phyloP scores from a whole-genome alignment of 1,140 invertebrate genomes.

The Pectinophora gossypiella region DNA sequence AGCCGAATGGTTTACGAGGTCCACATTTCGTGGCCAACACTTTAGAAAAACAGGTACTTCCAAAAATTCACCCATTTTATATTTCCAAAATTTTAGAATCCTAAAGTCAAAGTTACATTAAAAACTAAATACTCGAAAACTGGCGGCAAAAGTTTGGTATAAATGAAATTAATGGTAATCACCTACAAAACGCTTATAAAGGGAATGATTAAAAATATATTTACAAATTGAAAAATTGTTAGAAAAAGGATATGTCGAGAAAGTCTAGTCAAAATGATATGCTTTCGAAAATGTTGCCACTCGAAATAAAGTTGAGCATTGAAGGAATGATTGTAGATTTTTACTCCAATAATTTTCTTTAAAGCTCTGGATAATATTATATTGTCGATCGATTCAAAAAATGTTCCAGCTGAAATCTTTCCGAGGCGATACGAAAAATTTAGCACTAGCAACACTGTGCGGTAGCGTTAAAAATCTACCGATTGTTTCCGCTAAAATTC shows the following conservation, averaged over 20 bases:
- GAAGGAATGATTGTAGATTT: background rate
- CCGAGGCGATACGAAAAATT: too few relatives aligned
- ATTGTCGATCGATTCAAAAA: too few relatives aligned
- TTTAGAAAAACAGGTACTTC: background rate
- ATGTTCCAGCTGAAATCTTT: too few relatives aligned
- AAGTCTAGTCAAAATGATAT: background rate
- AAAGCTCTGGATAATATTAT: background rate
- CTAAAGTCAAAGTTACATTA: background rate
- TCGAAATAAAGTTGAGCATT: too few relatives aligned
- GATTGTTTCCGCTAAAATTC: too few relatives aligned
- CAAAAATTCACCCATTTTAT: background rate
- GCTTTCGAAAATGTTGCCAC: too few relatives aligned
- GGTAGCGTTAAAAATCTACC: too few relatives aligned
- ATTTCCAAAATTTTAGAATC: background rate
- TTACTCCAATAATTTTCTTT: background rate
- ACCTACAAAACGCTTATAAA: constrained; percentile 4
- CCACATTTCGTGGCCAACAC: background rate
- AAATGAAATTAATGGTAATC: constrained; percentile 15
- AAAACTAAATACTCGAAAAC: constrained; percentile 10
- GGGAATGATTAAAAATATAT: constrained; percentile 15
- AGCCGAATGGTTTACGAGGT: background rate
- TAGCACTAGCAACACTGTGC: too few relatives aligned
- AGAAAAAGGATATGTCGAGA: background rate
- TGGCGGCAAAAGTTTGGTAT: constrained; percentile 18
- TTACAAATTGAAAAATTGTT: constrained; percentile 1